Base-by-base conservation (phyloP, 2,888 invertebrate genomes). In the Dynastes hyllus region DNA sequence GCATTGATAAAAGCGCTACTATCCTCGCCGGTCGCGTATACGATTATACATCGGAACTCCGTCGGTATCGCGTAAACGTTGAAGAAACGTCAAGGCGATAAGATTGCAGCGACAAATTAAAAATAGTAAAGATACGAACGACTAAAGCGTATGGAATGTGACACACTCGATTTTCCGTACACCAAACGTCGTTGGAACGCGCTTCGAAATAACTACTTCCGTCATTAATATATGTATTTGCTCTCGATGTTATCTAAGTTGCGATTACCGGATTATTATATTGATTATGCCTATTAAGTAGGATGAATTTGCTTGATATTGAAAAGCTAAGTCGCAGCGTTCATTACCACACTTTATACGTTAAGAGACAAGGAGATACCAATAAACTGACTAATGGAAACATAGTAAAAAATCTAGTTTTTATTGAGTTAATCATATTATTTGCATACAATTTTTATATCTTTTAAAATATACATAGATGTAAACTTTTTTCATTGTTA, bases 91-190 rank as follows among this genome's bases (percentile, higher is more conserved):
- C 66, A 16, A n/a, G 37, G 66, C 13, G 40, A n/a, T 67, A 45
- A 50, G 22, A 45, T 40, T 50, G 11, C 8, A 40, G 22, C 50
- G 8, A 69, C n/a, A 11, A 45, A 45, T 45, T 45, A 45, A 45
- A 45, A 45, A 45, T 45, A 11, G 45, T 8, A 45, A 45, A 27
- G 27, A 69, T 27, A 51, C 8, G 5, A 27, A 51, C 27, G 50
- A 27, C 13, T 27, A 27, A 27, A 6, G 29, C 8, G 50, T 2
- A 27, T 69, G 69, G 50, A 69, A 51, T 51, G 50, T 27, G 51
- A 69, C 27, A 69, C 50, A 69, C 50, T 50, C 22, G 29, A 40
- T 69, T 69, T 69, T 66, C 66, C 66, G 8, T 40, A 32, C 32
- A 66, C 8, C 40, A 1, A 40, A 6, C 40, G 45, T 11, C 45